Evolutionary conservation across 1,140 invertebrate genomes (phyloP), one percentile per base, ranked within the genome.

Genomic region (Ceratina calcarata): DNA sequence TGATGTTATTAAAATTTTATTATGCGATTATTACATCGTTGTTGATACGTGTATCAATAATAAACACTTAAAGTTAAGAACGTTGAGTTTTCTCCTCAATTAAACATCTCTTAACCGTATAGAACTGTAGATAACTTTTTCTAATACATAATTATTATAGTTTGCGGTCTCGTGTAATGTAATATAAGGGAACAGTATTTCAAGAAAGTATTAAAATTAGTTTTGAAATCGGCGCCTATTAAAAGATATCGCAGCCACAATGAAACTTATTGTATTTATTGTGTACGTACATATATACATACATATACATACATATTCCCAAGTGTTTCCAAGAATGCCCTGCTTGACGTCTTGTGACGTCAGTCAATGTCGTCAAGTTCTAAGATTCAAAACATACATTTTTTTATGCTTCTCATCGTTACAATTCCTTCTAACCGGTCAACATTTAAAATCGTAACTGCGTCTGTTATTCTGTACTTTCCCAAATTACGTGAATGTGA

Each of bases 11-110:
- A 85, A 75, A 79, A 76, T 37, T 81, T 86, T 81, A 82, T 80
- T 86, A 61, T 80, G 55, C 55, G 51, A 74, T 32, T 27, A 71
- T 78, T 85, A 87, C 85, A 85, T 76, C 83, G 73, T 86, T 90
- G 86, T 89, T 89, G 80, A 87, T 77, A 81, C 60, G 79, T 83
- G 82, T 20, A 68, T 72, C 62, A 70, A 84, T 82, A 88, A 87
- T 87, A 88, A 86, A 88, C 80, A 80, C 18, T 67, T 81, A 37
- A 2, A 24, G 16, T 37, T 75, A 75, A 57, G 1, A 22, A 61
- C 15, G 15, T 15, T 32, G 13, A 62, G 13, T 64, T 6, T 55
- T 6, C 15, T 15, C 37, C 37, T 53, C 1, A 24, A 24, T 60
- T 13, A 3, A 60, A 61, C 24, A 8, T 32, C 0, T 32, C 13